Evolutionary conservation across 2,113 vertebrate genomes (phyloP).

Genomic region (Drymodes brunneopygia): DNA sequence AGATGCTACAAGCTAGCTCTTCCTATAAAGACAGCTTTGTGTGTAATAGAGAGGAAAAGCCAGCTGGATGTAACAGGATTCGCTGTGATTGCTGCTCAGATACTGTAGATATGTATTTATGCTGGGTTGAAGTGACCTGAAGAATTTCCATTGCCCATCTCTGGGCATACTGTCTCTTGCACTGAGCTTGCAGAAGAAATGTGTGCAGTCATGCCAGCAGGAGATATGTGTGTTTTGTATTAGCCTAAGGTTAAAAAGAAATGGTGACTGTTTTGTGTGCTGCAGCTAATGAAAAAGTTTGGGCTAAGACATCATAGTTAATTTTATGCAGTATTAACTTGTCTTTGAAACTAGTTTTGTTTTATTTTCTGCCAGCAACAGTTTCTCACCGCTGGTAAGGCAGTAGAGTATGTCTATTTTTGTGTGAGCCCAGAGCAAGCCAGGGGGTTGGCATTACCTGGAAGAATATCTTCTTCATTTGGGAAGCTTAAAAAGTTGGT

Average conservation of each 20-base stretch:
- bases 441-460: not conserved
- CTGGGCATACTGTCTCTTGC: not conserved
- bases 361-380: conserved; percentile 28
- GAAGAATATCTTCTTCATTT: not conserved
- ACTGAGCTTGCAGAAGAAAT: not conserved
- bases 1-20: conserved; percentile 1
- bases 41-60: conserved; percentile 1
- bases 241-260: conserved; percentile 21
- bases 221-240: not conserved
- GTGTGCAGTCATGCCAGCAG: not conserved
- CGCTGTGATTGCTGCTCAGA: conserved; percentile 38
- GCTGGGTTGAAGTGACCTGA: conserved; percentile 61
- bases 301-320: not conserved
- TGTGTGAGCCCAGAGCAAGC: not conserved
- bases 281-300: conserved; percentile 12
- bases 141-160: conserved; percentile 35
- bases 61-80: conserved; percentile 44
- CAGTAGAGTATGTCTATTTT: not conserved
- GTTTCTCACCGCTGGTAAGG: not conserved
- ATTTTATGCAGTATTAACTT: conserved; percentile 29
- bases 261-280: not conserved
- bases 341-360: conserved; percentile 28
- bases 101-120: not conserved
- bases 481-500: not conserved
- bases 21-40: conserved; percentile 12